Percentiles rank a stretch among this genome's conserved stretches.
These are phyloP conservation scores for Bombylius major DNA, from an alignment of 2,888 invertebrate genomes.

Conservation along the genomic window DNA sequence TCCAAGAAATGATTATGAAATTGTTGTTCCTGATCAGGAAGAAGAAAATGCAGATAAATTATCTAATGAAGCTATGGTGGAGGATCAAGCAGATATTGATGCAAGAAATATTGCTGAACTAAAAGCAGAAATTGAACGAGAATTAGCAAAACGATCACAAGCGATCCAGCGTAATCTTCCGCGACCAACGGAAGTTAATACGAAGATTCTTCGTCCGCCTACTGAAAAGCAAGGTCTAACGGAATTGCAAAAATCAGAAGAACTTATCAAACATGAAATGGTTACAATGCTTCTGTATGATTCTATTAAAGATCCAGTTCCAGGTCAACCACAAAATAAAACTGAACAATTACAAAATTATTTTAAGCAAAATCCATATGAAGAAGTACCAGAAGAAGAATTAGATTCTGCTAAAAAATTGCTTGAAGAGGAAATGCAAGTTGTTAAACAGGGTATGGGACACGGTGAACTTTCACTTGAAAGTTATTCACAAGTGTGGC, in stretches of 20 bases:
- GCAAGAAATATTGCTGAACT: slow-evolving; percentile 54
- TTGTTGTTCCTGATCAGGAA: slow-evolving; percentile 85
- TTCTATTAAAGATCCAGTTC: slow-evolving; percentile 61
- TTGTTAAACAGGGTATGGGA: slow-evolving; percentile 85
- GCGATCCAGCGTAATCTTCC: slow-evolving; percentile 77
- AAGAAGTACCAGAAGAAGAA: slow-evolving; percentile 55
- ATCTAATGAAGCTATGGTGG: slow-evolving; percentile 41
- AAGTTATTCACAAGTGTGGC: slow-evolving; percentile 91
- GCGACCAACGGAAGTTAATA: slow-evolving; percentile 76
- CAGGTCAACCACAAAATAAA: slow-evolving; percentile 32
- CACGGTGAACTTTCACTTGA: slow-evolving; percentile 89
- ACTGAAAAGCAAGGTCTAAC: slow-evolving; percentile 65
- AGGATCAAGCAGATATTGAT: slow-evolving; percentile 82
- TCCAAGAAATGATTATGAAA: slow-evolving; percentile 96
- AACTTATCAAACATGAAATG: slow-evolving; percentile 93
- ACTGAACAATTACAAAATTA: slow-evolving; percentile 58
- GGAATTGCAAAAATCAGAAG: slow-evolving; percentile 89
- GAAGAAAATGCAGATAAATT: slow-evolving; percentile 38
- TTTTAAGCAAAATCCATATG: slow-evolving; percentile 77
- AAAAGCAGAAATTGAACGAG: slow-evolving; percentile 44
- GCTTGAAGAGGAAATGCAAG: slow-evolving; percentile 71
- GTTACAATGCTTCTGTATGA: slow-evolving; percentile 89
- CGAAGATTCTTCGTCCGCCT: slow-evolving; percentile 62
- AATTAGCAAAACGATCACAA: slow-evolving; percentile 62
- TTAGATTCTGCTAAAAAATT: slow-evolving; percentile 50